Evolutionary conservation across 2,797 vertebrate species (phyloP), one percentile per base, ranked within the genome.

Genomic region (Microcaecilia unicolor): DNA sequence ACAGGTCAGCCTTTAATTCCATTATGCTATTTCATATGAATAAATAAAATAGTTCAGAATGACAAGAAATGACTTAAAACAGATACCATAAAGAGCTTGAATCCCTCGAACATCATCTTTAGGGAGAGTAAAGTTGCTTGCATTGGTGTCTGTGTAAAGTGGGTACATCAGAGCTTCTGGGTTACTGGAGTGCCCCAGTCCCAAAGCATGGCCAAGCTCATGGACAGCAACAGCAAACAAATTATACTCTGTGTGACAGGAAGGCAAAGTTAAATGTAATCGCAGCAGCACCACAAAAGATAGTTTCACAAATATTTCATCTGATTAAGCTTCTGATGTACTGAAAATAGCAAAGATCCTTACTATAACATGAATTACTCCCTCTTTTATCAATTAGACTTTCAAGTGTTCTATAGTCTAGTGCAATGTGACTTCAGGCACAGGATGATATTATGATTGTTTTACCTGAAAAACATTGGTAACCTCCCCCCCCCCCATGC

Each of bases 171-270:
- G 56, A 3, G 84, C 84, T 10, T 66, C 41, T 5, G 76, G 78
- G 44, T 78, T 67, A 36, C 51, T 67, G 21, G 87, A 88, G 58
- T 88, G 85, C 16, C 68, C 81, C 16, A 89, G 63, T 16, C 87
- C 87, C 47, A 89, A 41, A 25, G 83, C 70, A n/a, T 89, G 87
- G 13, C 87, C 87, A 41, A 89, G 80, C 56, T 87, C 84, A 60
- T 87, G 85, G 13, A 73, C 76, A 33, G 84, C 85, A 22, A 88
- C 85, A 5, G 76, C 26, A 34, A 76, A 66, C 15, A 88, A 57
- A 58, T 76, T 84, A 39, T 74, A 82, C 14, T 75, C 86, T 89
- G 48, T 4, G 15, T 29, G 15, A 8, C 13, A 16, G 15, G 13
- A 6, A 19, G 29, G 29, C 29, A 12, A 15, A 8, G 2, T 26